A percentile compares a stretch with the other conserved stretches of the same genome.
phyloP scores from a whole-genome alignment of 2,113 vertebrate species.

The Epinephelus lanceolatus region DNA sequence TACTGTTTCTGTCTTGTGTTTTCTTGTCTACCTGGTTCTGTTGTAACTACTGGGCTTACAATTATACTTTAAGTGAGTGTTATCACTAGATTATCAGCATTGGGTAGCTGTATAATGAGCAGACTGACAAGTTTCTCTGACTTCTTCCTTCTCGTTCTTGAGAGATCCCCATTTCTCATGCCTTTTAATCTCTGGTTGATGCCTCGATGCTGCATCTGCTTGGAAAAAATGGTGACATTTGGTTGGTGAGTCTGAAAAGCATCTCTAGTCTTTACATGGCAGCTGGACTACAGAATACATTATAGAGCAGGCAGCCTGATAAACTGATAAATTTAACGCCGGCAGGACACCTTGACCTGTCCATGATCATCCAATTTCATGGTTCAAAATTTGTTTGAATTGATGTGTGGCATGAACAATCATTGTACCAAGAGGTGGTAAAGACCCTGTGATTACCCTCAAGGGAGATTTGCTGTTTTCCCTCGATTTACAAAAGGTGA shows the following conservation, averaged over 20 bases:
- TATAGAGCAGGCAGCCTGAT: neutral
- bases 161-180: neutral
- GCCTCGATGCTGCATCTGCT: neutral
- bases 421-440: neutral
- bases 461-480: neutral
- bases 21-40: neutral
- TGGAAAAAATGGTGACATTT: neutral
- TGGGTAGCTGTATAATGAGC: neutral
- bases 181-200: neutral
- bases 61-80: neutral
- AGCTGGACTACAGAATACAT: neutral
- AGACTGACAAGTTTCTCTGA: neutral
- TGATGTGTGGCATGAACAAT: neutral
- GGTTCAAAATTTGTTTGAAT: neutral
- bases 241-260: neutral
- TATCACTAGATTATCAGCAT: neutral
- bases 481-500: neutral
- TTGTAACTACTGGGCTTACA: neutral
- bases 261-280: neutral
- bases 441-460: conserved; percentile 4
- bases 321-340: conserved; percentile 1
- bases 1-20: neutral
- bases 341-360: neutral
- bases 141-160: too few species aligned
- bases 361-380: conserved; percentile 8